These are phyloP conservation scores for Perdita meconis DNA, from an alignment of 2,888 invertebrate species.

Conservation along the genomic window DNA sequence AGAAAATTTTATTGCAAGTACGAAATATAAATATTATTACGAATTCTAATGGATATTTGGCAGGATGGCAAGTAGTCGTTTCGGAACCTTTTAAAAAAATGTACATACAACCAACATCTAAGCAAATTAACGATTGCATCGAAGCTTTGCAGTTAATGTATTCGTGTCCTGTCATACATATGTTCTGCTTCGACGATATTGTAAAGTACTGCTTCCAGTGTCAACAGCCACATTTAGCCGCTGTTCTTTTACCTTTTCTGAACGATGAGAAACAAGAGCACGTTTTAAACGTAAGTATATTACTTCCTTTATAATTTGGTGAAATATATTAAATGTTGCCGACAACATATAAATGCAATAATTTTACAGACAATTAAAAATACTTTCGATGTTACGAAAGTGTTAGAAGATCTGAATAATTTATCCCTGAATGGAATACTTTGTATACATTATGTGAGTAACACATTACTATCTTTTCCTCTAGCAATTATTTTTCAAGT, in stretches of 20 bases:
- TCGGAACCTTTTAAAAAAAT: constrained; percentile 75
- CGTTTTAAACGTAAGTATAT: constrained; percentile 68
- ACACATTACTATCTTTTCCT: not conserved
- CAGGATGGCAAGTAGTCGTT: constrained; percentile 77
- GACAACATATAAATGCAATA: not conserved
- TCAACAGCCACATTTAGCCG: constrained; percentile 74
- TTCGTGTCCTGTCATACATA: constrained; percentile 75
- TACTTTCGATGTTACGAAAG: constrained; percentile 44
- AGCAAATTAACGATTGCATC: constrained; percentile 75
- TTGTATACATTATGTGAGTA: constrained; percentile 70
- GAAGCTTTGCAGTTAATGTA: constrained; percentile 74
- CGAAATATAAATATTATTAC: constrained; percentile 67
- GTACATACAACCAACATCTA: constrained; percentile 60
- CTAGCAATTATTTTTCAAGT: not conserved
- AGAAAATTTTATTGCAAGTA: constrained; percentile 71
- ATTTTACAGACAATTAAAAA: constrained; percentile 65
- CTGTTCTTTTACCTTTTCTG: constrained; percentile 76
- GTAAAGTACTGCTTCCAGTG: constrained; percentile 72
- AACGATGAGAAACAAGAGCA: constrained; percentile 62
- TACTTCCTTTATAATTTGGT: constrained; percentile 6
- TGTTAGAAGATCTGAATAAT: constrained; percentile 63
- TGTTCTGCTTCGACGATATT: constrained; percentile 71
- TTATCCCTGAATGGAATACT: constrained; percentile 73
- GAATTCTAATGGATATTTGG: constrained; percentile 74
- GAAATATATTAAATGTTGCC: too few relatives aligned